phyloP scores from a whole-genome alignment of 2,888 invertebrate species.

The Neelides folsomi region DNA sequence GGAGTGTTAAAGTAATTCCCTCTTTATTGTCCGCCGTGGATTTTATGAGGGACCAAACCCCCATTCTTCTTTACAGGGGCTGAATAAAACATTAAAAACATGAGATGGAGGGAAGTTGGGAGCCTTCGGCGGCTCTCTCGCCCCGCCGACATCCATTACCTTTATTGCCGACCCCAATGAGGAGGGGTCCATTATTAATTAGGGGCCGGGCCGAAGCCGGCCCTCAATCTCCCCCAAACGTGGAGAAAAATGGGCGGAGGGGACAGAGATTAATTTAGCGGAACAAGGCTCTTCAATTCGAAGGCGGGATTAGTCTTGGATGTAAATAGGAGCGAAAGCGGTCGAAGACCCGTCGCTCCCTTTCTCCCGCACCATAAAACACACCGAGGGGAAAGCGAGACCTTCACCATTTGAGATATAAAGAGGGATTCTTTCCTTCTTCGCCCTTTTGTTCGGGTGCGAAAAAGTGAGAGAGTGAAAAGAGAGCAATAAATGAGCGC shows the following conservation, averaged over 20 bases:
- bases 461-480: neutral
- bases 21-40: constrained; percentile 19
- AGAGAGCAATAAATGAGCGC: neutral
- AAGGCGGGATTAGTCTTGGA: constrained; percentile 1
- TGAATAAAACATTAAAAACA: constrained; percentile 32
- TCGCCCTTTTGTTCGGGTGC: neutral
- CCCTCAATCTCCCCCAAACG: neutral
- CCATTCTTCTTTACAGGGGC: constrained; percentile 9
- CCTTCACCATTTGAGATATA: no score
- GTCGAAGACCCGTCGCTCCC: neutral
- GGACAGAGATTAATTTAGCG: constrained; percentile 11
- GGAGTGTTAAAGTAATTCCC: constrained; percentile 18
- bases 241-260: constrained; percentile 4
- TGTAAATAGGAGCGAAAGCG: neutral
- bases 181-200: neutral
- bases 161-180: no score
- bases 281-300: constrained; percentile 6
- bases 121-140: neutral
- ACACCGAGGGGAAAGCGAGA: constrained; percentile 2
- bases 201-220: neutral
- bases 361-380: constrained; percentile 1
- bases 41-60: constrained; percentile 9
- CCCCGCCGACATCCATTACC: neutral
- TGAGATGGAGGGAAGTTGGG: constrained; percentile 11
- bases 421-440: no score